Percentiles rank a stretch among this genome's conserved stretches.
Evolutionary conservation across 2,888 invertebrate genomes (phyloP).

Genomic region (Agrotis ipsilon): DNA sequence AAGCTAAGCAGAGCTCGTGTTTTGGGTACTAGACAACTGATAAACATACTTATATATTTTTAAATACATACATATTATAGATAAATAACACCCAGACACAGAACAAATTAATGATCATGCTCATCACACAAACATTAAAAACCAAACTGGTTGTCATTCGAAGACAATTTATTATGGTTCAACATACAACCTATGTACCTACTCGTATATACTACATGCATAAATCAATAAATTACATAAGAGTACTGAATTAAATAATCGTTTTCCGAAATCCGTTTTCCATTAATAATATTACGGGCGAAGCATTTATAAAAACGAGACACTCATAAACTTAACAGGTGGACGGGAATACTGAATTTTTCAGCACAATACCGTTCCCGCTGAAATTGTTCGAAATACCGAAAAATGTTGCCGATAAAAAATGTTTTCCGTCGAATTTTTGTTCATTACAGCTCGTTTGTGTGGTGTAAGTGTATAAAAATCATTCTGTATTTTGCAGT

Average conservation of each 20-base stretch:
- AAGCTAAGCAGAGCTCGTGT: too few species aligned
- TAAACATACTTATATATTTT: too few species aligned
- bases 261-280: slow-evolving; percentile 36
- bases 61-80: too few species aligned
- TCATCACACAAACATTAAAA: too few species aligned
- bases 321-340: slow-evolving; percentile 62
- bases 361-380: slow-evolving; percentile 44
- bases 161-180: too few species aligned
- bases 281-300: slow-evolving; percentile 49
- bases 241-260: slow-evolving; percentile 37
- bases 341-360: slow-evolving; percentile 56
- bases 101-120: too few species aligned
- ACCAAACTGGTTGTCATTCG: too few species aligned
- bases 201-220: too few species aligned
- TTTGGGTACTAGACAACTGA: too few species aligned
- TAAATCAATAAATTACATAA: slow-evolving; percentile 7
- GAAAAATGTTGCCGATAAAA: slow-evolving; percentile 66
- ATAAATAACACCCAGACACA: too few species aligned
- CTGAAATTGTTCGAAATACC: slow-evolving; percentile 59
- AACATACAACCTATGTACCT: too few species aligned
- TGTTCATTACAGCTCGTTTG: slow-evolving; percentile 63
- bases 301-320: slow-evolving; percentile 49
- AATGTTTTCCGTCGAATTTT: slow-evolving; percentile 65
- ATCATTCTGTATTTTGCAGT: background rate
- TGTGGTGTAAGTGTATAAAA: slow-evolving; percentile 51